A percentile compares a stretch with the other conserved stretches of the same genome.
Conservation (phyloP, 2,113 vertebrate genomes). For the Gymnocephalus cernua region DNA sequence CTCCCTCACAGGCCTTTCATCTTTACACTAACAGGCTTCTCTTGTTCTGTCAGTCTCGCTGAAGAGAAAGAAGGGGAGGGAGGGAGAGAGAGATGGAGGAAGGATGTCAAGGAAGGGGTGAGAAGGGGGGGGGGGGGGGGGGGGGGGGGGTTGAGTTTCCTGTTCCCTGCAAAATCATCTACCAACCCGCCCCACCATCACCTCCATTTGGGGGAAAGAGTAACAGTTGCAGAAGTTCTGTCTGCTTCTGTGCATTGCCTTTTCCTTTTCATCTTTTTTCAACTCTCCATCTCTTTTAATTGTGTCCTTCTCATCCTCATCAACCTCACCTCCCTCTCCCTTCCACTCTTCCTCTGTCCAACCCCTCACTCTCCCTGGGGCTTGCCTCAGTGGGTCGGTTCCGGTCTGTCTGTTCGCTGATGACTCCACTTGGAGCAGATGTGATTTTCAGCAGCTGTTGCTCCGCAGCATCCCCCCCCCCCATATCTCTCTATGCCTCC, state of each 20-base stretch:
- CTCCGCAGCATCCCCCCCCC: constrained; percentile 38
- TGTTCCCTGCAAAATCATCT: constrained; percentile 8
- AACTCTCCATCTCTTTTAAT: constrained; percentile 59
- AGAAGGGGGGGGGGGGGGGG: too few relatives aligned
- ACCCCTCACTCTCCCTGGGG: constrained; percentile 60
- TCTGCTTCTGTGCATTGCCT: constrained; percentile 13
- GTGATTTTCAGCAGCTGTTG: constrained; percentile 82
- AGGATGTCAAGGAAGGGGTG: constrained; percentile 58
- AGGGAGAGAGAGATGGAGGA: constrained; percentile 48
- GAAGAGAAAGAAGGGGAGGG: constrained; percentile 50
- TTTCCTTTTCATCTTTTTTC: constrained; percentile 26
- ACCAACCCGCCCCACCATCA: constrained; percentile 15
- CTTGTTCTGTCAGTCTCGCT: constrained; percentile 78
- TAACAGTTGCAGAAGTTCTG: constrained; percentile 51
- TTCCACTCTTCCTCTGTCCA: constrained; percentile 52
- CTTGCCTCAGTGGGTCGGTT: constrained; percentile 78
- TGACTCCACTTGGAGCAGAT: constrained; percentile 83
- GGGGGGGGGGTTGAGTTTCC: too few relatives aligned
- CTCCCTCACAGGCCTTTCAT: constrained; percentile 78
- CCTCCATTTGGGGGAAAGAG: constrained; percentile 16
- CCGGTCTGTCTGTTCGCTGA: constrained; percentile 83
- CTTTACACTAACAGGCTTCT: constrained; percentile 80
- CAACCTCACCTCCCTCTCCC: neutral
- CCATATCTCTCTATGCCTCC: constrained; percentile 25
- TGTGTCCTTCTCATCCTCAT: constrained; percentile 52